Base-by-base conservation (phyloP, 1,140 invertebrate species). In the Bombyx mori region DNA sequence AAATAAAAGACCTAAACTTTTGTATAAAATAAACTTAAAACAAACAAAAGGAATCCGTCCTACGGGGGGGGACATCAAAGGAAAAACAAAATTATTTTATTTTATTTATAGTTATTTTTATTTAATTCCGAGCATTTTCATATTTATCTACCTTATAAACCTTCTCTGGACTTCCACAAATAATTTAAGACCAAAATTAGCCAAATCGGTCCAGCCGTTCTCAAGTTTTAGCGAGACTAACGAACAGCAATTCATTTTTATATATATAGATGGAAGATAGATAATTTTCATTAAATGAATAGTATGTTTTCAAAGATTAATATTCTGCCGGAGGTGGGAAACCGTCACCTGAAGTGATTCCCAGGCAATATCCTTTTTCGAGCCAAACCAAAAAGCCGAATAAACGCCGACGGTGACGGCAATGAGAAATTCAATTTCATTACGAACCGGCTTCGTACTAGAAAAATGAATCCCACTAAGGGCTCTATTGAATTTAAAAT, bases 301-400 rank as follows among this genome's bases (percentile, higher is more conserved):
- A 54, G 56, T 60, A 66, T 68, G 76, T 69, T 73, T 68, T 72
- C 68, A 71, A 66, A 75, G 65, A 79, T 75, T 79, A 79, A 81
- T 81, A 81, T 84, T 79, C 78, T 72, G 60, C 61, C 59, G 44
- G 67, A 66, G 65, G 62, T 68, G 70, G 70, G 71, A 69, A 75
- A 64, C 60, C 71, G 71, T 66, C 77, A 81, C 75, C 80, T 86
- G 79, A 82, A 81, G 81, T 78, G 75, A 82, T 86, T 82, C 74
- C 74, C 78, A 81, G 74, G 79, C 80, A 86, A 86, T 83, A 86
- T 79, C 75, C 74, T 76, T 76, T 79, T 71, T 75, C 65, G 74
- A 74, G 71, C 66, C 61, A 73, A 74, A 73, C 75, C 71, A 82
- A 83, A 83, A 83, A 81, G 73, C 71, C 71, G 72, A 76, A 78